These are phyloP conservation scores for Botia kubotai DNA, from an alignment of 2,797 vertebrate species.

Conservation along the genomic window DNA sequence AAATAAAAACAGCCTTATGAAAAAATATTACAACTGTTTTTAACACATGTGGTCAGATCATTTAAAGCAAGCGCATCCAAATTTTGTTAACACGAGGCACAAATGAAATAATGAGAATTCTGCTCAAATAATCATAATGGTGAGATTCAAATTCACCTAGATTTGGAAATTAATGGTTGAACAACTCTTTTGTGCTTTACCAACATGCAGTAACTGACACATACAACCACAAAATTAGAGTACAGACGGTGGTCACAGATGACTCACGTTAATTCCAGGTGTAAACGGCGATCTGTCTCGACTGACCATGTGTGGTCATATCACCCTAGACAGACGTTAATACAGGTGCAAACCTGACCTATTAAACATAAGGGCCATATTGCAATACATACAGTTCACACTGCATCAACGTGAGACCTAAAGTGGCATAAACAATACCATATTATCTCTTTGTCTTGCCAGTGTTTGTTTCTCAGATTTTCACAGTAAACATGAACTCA, in stretches of 20 bases:
- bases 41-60: not conserved
- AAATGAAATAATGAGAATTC: not conserved
- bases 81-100: not conserved
- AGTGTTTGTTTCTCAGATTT: slow-evolving; percentile 60
- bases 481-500: slow-evolving; percentile 54
- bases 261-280: no score
- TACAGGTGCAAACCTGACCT: no score
- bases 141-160: not conserved
- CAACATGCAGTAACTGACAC: not conserved
- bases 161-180: not conserved
- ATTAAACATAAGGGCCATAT: no score
- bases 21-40: no score
- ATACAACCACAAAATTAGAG: not conserved
- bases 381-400: no score
- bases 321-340: no score
- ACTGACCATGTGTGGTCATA: not conserved
- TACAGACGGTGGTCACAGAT: no score
- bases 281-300: not conserved
- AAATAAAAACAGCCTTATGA: no score
- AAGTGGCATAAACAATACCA: no score
- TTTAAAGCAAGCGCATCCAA: not conserved
- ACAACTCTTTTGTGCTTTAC: not conserved
- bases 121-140: not conserved
- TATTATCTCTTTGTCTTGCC: not conserved
- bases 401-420: no score